A percentile compares a stretch with the other conserved stretches of the same genome.
Evolutionary conservation across 2,888 invertebrate genomes (phyloP).

Genomic region (Ormyrus labotus): DNA sequence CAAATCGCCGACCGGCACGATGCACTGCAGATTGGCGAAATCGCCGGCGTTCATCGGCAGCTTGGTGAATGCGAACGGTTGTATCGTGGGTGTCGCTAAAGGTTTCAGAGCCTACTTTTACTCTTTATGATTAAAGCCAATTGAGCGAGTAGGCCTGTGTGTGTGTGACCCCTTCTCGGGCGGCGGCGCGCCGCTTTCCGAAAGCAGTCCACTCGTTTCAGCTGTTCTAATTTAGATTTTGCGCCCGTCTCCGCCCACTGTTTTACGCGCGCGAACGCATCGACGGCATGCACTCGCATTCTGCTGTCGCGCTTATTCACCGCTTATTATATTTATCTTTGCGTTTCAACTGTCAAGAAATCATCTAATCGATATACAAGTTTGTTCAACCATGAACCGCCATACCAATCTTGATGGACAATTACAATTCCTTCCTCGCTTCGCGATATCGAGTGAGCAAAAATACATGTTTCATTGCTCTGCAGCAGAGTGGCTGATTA

Average conservation of each 20-base stretch:
- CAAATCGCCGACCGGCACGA: slow-evolving; percentile 82
- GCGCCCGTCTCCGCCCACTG: no score
- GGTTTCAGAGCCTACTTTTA: background rate
- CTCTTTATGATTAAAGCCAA: no score
- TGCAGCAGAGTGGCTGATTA: slow-evolving; percentile 13
- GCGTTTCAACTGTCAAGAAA: background rate
- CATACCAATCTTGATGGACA: slow-evolving; percentile 53
- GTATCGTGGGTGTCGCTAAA: slow-evolving; percentile 67
- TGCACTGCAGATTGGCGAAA: slow-evolving; percentile 79
- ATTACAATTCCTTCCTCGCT: slow-evolving; percentile 26
- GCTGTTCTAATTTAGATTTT: no score
- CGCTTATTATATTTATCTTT: slow-evolving; percentile 26
- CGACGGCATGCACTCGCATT: background rate
- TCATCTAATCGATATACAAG: background rate
- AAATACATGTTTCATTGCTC: background rate
- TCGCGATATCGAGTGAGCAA: slow-evolving; percentile 1
- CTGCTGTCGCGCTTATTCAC: slow-evolving; percentile 36
- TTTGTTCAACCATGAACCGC: slow-evolving; percentile 53
- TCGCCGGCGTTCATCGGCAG: slow-evolving; percentile 79
- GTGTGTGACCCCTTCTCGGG: no score
- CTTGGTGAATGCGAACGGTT: slow-evolving; percentile 74
- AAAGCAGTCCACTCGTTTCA: no score
- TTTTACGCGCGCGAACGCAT: background rate
- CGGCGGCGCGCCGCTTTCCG: no score
- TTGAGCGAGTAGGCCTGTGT: background rate